Base-by-base conservation (phyloP, 1,140 invertebrate genomes). In the Rhagoletis zephyria region DNA sequence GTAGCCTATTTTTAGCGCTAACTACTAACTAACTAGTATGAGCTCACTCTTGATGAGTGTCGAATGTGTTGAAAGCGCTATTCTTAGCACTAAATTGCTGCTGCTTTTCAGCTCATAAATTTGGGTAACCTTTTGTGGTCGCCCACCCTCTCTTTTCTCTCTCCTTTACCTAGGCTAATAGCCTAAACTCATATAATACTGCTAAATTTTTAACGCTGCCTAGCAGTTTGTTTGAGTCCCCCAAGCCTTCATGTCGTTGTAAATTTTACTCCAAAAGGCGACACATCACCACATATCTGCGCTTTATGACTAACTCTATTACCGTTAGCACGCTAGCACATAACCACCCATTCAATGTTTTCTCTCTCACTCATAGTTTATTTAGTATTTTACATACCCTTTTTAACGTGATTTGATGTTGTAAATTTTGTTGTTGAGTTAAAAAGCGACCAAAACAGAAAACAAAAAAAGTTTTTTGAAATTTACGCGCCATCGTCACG, bases 401-500 rank as follows among this genome's bases (percentile, higher is more conserved):
- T 56, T 81, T 30, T 51, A 81, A 81, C 74, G 74, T 81, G 74
- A 81, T 56, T 81, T 56, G 48, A 81, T 59, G 74, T 81, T 81
- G 74, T 81, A 81, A 81, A 81, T 81, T 56, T 81, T 7, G 48
- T 19, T 19, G 45, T 16, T 42, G 42, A 56, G 74, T 81, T 81
- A 51, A 16, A 5, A 67, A 30, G 30, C 30, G 30, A 30, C 30
- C 30, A 30, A 30, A 30, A 30, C 30, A 30, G 30, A 67, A 67
- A 67, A 40, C 3, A 9, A 81, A 56, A 56, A 56, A 19, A 81
- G 74, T 51, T 81, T 81, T 56, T 1, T 40, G 51, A 81, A 81
- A 81, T 81, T 81, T 81, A 81, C 74, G 74, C 48, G 74, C 48
- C 74, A 81, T 56, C 74, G 74, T 81, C 74, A 81, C 74, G 74